Percentiles rank a stretch among this genome's conserved stretches.
Conservation (phyloP, 2,888 invertebrate genomes). For the Encarsia formosa region DNA sequence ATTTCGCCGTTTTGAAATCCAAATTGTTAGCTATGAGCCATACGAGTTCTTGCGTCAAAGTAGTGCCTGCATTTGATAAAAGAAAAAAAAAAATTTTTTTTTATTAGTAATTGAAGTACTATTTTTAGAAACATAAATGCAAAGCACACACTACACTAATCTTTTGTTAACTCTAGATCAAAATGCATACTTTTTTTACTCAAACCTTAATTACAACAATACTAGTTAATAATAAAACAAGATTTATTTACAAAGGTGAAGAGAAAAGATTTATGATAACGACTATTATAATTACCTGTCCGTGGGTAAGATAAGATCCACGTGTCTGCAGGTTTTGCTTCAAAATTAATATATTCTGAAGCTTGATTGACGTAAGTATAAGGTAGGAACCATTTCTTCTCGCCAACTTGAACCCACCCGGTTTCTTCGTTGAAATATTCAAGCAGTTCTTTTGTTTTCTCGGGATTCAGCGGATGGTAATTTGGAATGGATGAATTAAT, state of each 20-base stretch:
- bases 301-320: constrained; percentile 76
- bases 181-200: not conserved
- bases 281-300: constrained; percentile 59
- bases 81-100: too few relatives aligned
- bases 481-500: too few relatives aligned
- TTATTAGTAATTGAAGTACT: too few relatives aligned
- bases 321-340: constrained; percentile 63
- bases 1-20: constrained; percentile 63
- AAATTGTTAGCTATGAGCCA: constrained; percentile 75
- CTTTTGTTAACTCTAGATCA: too few relatives aligned
- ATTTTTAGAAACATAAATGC: too few relatives aligned
- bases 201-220: not conserved
- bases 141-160: too few relatives aligned
- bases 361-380: constrained; percentile 63
- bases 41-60: constrained; percentile 72
- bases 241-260: too few relatives aligned
- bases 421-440: constrained; percentile 60
- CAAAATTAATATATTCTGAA: constrained; percentile 65
- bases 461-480: constrained; percentile 32
- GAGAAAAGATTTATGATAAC: too few relatives aligned
- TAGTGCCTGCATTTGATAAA: too few relatives aligned
- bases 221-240: not conserved
- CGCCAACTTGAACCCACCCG: constrained; percentile 71
- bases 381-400: constrained; percentile 72
- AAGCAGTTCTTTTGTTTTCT: constrained; percentile 39